These are phyloP conservation scores for Hypotaenidia okinawae DNA, from an alignment of 2,797 vertebrate genomes.

Conservation along the genomic window DNA sequence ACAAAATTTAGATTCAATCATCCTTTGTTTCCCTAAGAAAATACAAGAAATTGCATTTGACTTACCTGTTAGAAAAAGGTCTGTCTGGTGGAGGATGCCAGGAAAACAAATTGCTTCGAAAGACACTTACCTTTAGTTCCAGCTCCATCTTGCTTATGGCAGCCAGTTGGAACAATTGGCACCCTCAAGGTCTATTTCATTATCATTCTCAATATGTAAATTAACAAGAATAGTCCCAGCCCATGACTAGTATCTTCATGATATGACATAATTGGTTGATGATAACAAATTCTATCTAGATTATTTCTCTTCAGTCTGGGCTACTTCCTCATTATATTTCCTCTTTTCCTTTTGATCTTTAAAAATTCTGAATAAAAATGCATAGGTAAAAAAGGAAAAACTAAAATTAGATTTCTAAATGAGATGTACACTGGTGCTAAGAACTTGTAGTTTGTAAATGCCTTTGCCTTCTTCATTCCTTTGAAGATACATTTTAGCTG, in stretches of 20 bases:
- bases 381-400: neutral
- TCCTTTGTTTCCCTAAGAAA: neutral
- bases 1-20: neutral
- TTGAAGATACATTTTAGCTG: neutral
- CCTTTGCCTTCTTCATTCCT: neutral
- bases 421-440: neutral
- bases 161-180: accelerated
- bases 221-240: neutral
- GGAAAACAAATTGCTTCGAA: neutral
- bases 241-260: neutral
- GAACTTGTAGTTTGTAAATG: neutral
- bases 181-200: neutral
- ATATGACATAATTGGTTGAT: neutral
- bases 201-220: neutral
- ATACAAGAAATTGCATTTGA: neutral
- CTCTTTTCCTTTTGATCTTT: neutral
- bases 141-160: neutral
- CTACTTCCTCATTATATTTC: neutral
- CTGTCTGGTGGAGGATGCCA: neutral
- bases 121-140: neutral
- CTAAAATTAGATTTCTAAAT: neutral
- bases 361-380: neutral
- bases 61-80: neutral
- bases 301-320: neutral
- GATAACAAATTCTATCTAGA: neutral